Evolutionary conservation across 2,888 invertebrate species (phyloP), one percentile per base, ranked within the genome.

Genomic region (Pollenia labialis): DNA sequence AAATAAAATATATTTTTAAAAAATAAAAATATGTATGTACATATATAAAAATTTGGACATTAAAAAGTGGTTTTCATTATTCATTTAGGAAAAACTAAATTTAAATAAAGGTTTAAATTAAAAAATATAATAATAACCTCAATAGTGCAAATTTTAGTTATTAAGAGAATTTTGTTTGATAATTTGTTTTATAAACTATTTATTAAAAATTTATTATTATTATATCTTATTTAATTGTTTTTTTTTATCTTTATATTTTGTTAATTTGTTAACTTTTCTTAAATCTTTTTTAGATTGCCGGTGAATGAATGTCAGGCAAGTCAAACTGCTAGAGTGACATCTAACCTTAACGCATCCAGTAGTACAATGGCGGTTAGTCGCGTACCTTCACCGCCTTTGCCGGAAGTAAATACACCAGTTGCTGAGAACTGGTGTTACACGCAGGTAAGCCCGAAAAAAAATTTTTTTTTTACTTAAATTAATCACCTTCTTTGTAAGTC

Each of bases 401-500:
- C 97, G 94, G 98, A 98, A 96, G 97, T 97, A 94, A 97, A 97
- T 94, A 98, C 98, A 93, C 99, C 99, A 92, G 98, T 99, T 91
- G 99, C 99, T 88, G 99, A 99, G 94, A 99, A 99, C 95, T 99
- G 99, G 99, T 99, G 99, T 95, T 99, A 99, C 94, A 99, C 99
- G 94, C 99, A 99, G 97, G 98, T 98, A 95, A 94, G 93, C 91
- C 48, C 14, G 8, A 66, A 52, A 68, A 60, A 46, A 69, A n/a
- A n/a, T 54, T 4, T 60, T 46, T n/a, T 23, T 8, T 46, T 1
- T 14, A 8, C 7, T 44, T 40, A 14, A 44, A 9, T 7, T 8
- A 40, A n/a, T 32, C 9, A 32, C 23, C 18, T 23, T 46, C 32
- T 23, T 62, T 40, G 60, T 42, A 75, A 64, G 52, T 40, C 32